Evolutionary conservation across 2,797 vertebrate species (phyloP).

Genomic region (Sebastes kiyomatsui): DNA sequence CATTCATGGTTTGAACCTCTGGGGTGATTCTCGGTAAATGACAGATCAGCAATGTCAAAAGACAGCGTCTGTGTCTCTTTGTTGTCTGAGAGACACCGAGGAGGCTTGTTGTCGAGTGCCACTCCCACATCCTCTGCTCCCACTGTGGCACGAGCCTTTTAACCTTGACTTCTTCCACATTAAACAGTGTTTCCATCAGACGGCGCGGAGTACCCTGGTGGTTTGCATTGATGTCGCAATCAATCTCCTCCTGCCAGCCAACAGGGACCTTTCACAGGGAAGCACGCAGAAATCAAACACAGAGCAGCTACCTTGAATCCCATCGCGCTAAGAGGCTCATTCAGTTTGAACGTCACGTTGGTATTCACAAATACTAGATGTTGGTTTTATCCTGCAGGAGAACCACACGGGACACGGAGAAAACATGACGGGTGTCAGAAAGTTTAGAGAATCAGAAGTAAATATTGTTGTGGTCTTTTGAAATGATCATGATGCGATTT

Average conservation of each 20-base stretch:
- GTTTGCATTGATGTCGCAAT: conserved; percentile 64
- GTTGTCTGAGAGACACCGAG: conserved; percentile 48
- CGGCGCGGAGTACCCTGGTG: conserved; percentile 29
- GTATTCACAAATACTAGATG: neutral
- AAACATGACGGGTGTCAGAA: neutral
- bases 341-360: conserved; percentile 17
- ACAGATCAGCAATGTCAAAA: conserved; percentile 51
- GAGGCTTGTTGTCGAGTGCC: conserved; percentile 39
- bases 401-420: neutral
- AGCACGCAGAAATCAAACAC: conserved; percentile 43
- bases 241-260: conserved; percentile 53
- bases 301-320: conserved; percentile 26
- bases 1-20: conserved; percentile 34
- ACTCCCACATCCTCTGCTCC: conserved; percentile 52
- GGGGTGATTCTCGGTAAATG: conserved; percentile 29
- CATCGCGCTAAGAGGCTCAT: conserved; percentile 4
- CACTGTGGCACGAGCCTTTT: conserved; percentile 58
- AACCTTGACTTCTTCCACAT: conserved; percentile 62
- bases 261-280: conserved; percentile 24
- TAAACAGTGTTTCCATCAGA: conserved; percentile 66
- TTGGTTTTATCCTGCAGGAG: conserved; percentile 4
- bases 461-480: neutral
- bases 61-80: conserved; percentile 39
- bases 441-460: neutral
- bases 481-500: neutral